Conservation (phyloP, 2,888 invertebrate genomes). For the Oxystoma pomonae region DNA sequence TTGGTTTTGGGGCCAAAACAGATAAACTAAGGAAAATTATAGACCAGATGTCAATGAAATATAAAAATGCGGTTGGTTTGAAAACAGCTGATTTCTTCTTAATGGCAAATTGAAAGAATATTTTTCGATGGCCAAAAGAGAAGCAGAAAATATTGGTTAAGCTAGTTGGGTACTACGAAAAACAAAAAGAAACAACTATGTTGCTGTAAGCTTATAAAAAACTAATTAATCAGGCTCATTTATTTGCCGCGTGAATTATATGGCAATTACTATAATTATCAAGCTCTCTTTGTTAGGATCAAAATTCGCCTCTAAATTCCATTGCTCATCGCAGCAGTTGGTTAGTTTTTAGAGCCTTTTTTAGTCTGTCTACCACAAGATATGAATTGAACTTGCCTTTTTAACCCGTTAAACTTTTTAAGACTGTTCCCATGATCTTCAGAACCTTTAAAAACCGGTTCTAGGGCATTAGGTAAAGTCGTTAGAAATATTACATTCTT, state of each 20-base stretch:
- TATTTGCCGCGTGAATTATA: too few relatives aligned
- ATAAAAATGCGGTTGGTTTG: too few relatives aligned
- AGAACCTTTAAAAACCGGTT: slow-evolving; percentile 22
- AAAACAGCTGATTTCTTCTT: too few relatives aligned
- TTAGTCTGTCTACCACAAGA: background rate
- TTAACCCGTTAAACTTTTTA: slow-evolving; percentile 21
- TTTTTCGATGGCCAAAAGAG: too few relatives aligned
- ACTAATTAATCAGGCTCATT: too few relatives aligned
- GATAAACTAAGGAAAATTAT: background rate
- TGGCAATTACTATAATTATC: background rate
- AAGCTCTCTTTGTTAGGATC: background rate
- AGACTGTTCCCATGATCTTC: slow-evolving; percentile 24
- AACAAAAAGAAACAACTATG: too few relatives aligned
- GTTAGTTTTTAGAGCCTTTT: background rate
- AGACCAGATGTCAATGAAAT: too few relatives aligned
- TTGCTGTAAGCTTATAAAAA: too few relatives aligned
- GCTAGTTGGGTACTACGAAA: too few relatives aligned
- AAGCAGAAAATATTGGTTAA: too few relatives aligned
- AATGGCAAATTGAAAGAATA: too few relatives aligned
- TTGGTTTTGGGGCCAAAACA: background rate
- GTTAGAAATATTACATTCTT: background rate
- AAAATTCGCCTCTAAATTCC: background rate
- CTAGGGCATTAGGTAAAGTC: slow-evolving; percentile 1
- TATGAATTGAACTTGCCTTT: slow-evolving; percentile 1
- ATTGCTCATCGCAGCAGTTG: background rate